Percentiles rank a stretch among this genome's conserved stretches.
Conservation (phyloP, 1,140 invertebrate genomes). For the Microvelia longipes region DNA sequence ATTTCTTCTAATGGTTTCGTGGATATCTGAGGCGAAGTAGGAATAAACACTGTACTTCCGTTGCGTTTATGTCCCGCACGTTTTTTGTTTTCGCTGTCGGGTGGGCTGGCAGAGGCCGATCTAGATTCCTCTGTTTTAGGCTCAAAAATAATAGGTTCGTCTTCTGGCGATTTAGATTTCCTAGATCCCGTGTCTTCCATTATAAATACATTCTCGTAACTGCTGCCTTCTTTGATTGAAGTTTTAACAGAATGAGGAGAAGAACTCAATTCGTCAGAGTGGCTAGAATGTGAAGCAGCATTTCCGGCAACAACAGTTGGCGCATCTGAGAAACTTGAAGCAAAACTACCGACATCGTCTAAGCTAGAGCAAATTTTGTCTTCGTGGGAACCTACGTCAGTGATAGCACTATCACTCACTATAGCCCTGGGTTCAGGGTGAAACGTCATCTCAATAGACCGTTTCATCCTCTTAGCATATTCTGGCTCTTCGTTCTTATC, state of each 20-base stretch:
- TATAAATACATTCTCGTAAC: not conserved
- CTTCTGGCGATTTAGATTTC: not conserved
- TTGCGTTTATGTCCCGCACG: constrained; percentile 35
- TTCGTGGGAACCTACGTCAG: constrained; percentile 18
- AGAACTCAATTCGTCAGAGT: not conserved
- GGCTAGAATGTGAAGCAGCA: not conserved
- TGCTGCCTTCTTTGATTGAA: not conserved
- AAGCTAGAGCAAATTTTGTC: constrained; percentile 38
- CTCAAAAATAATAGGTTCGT: not conserved
- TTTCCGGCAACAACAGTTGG: constrained; percentile 19
- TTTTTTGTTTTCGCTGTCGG: constrained; percentile 29
- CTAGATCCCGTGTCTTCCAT: not conserved
- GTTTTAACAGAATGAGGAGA: not conserved
- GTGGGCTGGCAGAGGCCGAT: not conserved
- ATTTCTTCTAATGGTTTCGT: not conserved
- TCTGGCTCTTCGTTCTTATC: constrained; percentile 9
- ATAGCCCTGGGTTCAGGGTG: constrained; percentile 44
- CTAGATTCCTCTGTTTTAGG: not conserved
- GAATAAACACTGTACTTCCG: constrained; percentile 32
- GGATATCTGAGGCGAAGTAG: not conserved
- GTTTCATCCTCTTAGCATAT: constrained; percentile 45
- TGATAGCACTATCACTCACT: constrained; percentile 12
- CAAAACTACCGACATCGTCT: constrained; percentile 37
- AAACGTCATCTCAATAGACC: constrained; percentile 79
- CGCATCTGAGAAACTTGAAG: constrained; percentile 37